Base-by-base conservation (phyloP, 2,888 invertebrate genomes). In the Smittia sp. region DNA sequence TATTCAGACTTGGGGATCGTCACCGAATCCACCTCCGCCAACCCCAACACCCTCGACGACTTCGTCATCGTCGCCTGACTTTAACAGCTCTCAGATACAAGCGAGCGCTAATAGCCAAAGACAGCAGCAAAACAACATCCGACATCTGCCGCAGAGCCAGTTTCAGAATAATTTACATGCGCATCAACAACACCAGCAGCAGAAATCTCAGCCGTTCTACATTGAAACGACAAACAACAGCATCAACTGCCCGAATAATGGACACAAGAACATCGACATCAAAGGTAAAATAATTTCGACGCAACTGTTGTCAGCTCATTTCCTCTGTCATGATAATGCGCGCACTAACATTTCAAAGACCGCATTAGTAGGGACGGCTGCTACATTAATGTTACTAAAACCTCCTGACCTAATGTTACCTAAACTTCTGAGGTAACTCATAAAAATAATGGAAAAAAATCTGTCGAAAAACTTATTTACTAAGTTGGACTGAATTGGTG, bases 1-100 rank as follows among this genome's bases (percentile, higher is more conserved):
- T 24, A 69, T 69, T 52, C 69, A 69, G 15, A 69, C 69, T 15
- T 69, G 69, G 69, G 46, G 52, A n/a, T 25, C 69, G 25, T 46
- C 52, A 24, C 69, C 69, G 7, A 54, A 46, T 25, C 52, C 69
- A 13, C 69, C 69, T 15, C 69, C 69, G 46, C 69, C 69, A 22
- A 69, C 69, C 25, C 69, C 69, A 15, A 46, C 46, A 1, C 22
- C 69, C 3, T 69, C 69, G 15, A 32, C 69, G 9, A 52, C 69
- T 6, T 24, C 52, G 2, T 52, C 69, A 15, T 69, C 69, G 9
- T 69, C 69, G 15, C 69, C 69, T 4, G 69, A 69, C 25, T 69
- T 69, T 24, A 41, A 69, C 15, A 65, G 32, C 32, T 46, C 46
- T 46, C 20, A 15, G 18, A 67, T 41, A 67, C 67, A 67, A 67